Base-by-base conservation (phyloP, 1,140 invertebrate species). In the Camponotus pennsylvanicus region DNA sequence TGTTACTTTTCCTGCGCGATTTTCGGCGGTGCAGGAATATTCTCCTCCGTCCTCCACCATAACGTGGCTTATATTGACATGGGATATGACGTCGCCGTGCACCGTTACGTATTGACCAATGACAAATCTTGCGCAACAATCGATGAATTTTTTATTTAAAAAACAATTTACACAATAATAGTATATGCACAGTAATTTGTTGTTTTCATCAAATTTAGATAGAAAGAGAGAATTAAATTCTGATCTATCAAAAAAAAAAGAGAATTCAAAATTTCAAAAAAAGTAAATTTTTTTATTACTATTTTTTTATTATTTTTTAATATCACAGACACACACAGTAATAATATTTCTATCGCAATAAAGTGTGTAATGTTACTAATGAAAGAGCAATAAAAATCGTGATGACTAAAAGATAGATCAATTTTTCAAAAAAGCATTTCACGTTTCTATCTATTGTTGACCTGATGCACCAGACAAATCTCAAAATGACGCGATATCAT, bases 11-110 rank as follows among this genome's bases (percentile, higher is more conserved):
- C 98, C 98, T 52, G 98, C 97, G 64, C 97, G 95, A 95, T 98
- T 98, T 91, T 97, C 96, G 0, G 97, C 98, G 2, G 96, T 96
- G 93, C 98, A 99, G 61, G 96, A 96, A 95, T 98, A 98, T 93
- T 98, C 97, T 3, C 98, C 98, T n/a, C 98, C 98, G 92, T 98
- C 98, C 93, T 98, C 97, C 6, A 98, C 97, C 94, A 97, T 96
- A 61, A 98, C 97, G 88, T 97, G 96, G 86, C 97, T 97, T 89
- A 98, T 98, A 95, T 98, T 98, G 85, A 98, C 97, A 94, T 98
- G 97, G 93, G 97, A 98, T 93, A 98, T 97, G 85, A 98, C 97
- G 94, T 98, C 97, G 61, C 98, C 98, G 91, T 97, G 97, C 9
- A 97, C 96, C 9, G 97, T 98, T 67, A 97, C 97, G 94, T 97